Base-by-base conservation (phyloP, 2,797 vertebrate genomes). In the Phyllotis vaccarum region DNA sequence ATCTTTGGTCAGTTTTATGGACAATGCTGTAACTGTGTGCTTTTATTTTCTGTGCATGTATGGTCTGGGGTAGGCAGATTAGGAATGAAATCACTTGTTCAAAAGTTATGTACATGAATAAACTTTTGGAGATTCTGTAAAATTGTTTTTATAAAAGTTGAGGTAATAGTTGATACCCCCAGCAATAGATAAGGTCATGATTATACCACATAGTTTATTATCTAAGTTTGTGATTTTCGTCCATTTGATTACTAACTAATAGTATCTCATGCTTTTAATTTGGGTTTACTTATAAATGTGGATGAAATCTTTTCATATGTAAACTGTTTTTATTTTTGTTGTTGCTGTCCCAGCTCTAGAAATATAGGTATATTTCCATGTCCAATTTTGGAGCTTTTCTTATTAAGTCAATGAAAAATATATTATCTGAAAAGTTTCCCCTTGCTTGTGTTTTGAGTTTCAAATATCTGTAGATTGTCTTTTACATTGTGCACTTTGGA, bases 261-360 rank as follows among this genome's bases (percentile, higher is more conserved):
- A 12, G 70, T 58, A 79, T n/a, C 2, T 82, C 40, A 34, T 66
- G 11, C 21, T n/a, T 96, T 96, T 76, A 87, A 74, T 88, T 75
- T 90, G 31, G 2, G 68, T 68, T 93, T 89, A 7, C 16, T 90
- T 62, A 29, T 54, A 95, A 66, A 86, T 29, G 9, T 11, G 3
- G 64, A 11, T 75, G 40, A 40, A 37, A 74, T 72, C 31, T 93
- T 95, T 76, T 60, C 46, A 52, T 66, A 1, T 85, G n/a, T 92
- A 27, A 80, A 9, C 0, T 52, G 27, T 90, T 93, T 93, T 90
- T 37, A 54, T 95, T 93, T 96, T 49, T 82, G 19, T 66, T 81
- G 85, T 49, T 40, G 54, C 22, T 85, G 43, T 56, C 31, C 52
- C 29, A 7, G 24, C 16, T 58, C 22, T 29, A 92, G 49, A 19